These are phyloP conservation scores for Palythoa heliodiscus DNA, from an alignment of 92 coral and sea anemone genomes.

Conservation along the genomic window DNA sequence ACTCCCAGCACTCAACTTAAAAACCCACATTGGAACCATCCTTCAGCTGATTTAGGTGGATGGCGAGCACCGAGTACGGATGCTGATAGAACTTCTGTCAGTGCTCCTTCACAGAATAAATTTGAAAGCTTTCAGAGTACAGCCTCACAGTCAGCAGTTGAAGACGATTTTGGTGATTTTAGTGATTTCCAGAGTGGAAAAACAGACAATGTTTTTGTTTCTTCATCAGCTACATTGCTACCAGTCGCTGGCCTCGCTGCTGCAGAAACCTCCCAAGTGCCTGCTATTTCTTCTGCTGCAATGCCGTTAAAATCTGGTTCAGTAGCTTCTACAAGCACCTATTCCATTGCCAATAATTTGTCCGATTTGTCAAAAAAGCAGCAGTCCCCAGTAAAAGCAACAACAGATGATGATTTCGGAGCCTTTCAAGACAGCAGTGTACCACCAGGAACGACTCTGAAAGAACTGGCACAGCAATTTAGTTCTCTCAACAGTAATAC, in stretches of 20 bases:
- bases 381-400: conserved; percentile 19
- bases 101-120: conserved; percentile 16
- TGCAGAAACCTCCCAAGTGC: not conserved
- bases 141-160: conserved; percentile 3
- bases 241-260: conserved; percentile 8
- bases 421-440: conserved; percentile 55
- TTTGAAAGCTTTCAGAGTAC: conserved; percentile 46
- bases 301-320: not conserved
- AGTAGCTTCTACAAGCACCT: not conserved
- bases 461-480: conserved; percentile 15
- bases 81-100: not conserved
- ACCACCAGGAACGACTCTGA: conserved; percentile 32
- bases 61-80: not conserved
- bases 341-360: conserved; percentile 30
- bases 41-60: not conserved
- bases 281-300: not conserved
- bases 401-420: conserved; percentile 50
- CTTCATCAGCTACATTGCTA: conserved; percentile 4
- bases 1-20: not conserved
- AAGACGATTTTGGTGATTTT: conserved; percentile 58
- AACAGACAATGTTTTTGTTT: not conserved
- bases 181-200: conserved; percentile 59
- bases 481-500: conserved; percentile 11
- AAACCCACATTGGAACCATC: not conserved
- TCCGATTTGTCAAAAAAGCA: not conserved